These are phyloP conservation scores for Uropetala carovei DNA, from an alignment of 2,888 invertebrate species.

Conservation along the genomic window DNA sequence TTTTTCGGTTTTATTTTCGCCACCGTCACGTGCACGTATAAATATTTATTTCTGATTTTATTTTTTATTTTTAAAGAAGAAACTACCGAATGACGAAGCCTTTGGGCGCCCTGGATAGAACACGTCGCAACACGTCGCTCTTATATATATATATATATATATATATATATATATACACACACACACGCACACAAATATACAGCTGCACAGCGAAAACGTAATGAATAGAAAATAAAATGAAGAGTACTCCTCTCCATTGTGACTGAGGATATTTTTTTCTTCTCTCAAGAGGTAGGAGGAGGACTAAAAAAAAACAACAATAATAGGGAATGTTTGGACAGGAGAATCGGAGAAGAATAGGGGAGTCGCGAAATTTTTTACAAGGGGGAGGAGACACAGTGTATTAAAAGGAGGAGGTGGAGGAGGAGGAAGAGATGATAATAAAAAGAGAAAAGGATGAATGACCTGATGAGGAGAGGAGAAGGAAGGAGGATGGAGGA, in stretches of 20 bases:
- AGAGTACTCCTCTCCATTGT: not conserved
- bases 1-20: not conserved
- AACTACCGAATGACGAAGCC: conserved; percentile 6
- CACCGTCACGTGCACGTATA: not conserved
- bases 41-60: not conserved
- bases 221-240: not conserved
- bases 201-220: not conserved
- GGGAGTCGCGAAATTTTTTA: not conserved
- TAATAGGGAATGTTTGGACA: not conserved
- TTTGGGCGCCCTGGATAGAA: not conserved
- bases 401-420: not conserved
- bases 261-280: not conserved
- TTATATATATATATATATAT: not conserved
- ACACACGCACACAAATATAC: too few species aligned
- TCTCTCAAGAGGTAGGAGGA: not conserved
- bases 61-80: not conserved
- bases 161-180: too few species aligned
- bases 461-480: not conserved
- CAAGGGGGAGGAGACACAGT: not conserved
- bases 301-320: not conserved
- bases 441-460: not conserved
- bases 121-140: not conserved
- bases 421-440: not conserved
- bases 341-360: not conserved
- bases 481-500: not conserved